Evolutionary conservation across 2,888 invertebrate genomes (phyloP).

Genomic region (Argyresthia goedartella): DNA sequence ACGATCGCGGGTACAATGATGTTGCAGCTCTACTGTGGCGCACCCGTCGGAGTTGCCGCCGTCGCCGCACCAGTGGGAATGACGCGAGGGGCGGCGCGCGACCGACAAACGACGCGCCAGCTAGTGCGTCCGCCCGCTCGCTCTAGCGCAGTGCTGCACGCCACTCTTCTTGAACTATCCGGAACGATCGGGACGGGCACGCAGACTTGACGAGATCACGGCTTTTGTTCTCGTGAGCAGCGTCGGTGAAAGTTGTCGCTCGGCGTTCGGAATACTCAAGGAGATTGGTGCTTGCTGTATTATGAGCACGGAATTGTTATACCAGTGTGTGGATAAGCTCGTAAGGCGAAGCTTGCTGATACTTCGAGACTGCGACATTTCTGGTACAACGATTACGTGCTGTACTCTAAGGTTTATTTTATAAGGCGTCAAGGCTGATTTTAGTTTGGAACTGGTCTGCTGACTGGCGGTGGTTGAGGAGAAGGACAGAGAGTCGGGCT

Average conservation of each 20-base stretch:
- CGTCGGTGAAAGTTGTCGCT: too few species aligned
- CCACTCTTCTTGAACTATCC: background rate
- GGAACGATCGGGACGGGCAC: background rate
- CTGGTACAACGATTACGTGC: too few species aligned
- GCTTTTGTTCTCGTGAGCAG: too few species aligned
- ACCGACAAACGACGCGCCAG: conserved; percentile 39
- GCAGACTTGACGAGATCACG: too few species aligned
- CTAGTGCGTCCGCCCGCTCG: conserved; percentile 36
- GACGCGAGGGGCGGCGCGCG: conserved; percentile 70
- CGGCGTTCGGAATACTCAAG: too few species aligned
- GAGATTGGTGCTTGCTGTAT: too few species aligned
- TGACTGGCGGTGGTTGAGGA: background rate
- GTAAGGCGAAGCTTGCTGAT: too few species aligned
- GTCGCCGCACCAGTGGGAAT: conserved; percentile 98
- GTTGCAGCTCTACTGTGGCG: conserved; percentile 94
- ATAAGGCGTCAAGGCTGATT: background rate
- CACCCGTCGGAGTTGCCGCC: conserved; percentile 98
- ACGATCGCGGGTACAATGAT: background rate
- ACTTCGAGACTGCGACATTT: too few species aligned
- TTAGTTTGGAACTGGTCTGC: background rate
- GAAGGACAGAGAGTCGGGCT: too few species aligned
- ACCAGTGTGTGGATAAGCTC: too few species aligned
- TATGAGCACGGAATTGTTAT: too few species aligned
- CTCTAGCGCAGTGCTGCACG: conserved; percentile 2
- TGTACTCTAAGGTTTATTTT: too few species aligned